phyloP scores from a whole-genome alignment of 2,888 invertebrate genomes.

The Macrophya alboannulata region DNA sequence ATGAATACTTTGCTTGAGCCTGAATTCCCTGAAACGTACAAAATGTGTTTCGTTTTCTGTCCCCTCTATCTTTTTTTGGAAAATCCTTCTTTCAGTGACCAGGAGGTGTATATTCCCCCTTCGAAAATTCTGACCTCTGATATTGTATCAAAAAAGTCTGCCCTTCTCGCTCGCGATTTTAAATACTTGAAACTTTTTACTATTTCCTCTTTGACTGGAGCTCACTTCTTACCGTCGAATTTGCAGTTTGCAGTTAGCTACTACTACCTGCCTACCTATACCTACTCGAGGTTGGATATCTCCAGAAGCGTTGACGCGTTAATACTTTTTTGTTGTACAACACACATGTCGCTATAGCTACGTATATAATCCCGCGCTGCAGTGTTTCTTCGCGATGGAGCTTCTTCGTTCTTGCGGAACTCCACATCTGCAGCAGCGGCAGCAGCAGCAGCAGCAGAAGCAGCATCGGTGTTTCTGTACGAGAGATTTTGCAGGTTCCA shows the following conservation, averaged over 20 bases:
- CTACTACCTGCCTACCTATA: not conserved
- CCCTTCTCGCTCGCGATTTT: not conserved
- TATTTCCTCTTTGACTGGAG: not conserved
- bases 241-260: slow-evolving; percentile 28
- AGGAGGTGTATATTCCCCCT: not conserved
- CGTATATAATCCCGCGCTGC: not conserved
- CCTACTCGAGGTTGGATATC: not conserved
- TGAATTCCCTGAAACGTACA: not conserved
- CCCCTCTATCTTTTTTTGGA: not conserved
- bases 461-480: not conserved
- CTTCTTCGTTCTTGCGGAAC: not conserved
- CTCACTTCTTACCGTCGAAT: slow-evolving; percentile 24
- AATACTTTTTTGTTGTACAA: slow-evolving; percentile 28
- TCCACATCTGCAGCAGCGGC: not conserved
- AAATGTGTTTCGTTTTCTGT: not conserved
- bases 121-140: not conserved
- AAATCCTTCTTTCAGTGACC: not conserved
- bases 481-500: not conserved
- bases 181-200: slow-evolving; percentile 27
- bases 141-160: not conserved
- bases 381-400: not conserved
- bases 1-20: not conserved
- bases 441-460: too few relatives aligned
- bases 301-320: slow-evolving; percentile 18
- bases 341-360: not conserved